Base-by-base conservation (phyloP, 1,140 invertebrate genomes). In the Archivesica marissinica region DNA sequence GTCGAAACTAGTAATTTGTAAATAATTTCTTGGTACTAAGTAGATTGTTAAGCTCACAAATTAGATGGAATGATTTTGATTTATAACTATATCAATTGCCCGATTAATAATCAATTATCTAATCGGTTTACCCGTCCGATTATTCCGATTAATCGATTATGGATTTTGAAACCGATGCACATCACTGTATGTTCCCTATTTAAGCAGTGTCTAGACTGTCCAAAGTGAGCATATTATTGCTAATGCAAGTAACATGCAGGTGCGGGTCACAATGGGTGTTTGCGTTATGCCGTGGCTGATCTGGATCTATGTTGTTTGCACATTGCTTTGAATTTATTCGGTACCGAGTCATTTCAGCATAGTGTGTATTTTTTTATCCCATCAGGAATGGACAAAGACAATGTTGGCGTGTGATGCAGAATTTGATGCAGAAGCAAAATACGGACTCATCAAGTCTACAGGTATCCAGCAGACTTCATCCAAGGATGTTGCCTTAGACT, bases 401-500 rank as follows among this genome's bases (percentile, higher is more conserved):
- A 44, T 81, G 9, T 11, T 81, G 35, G 44, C 39, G 6, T 70
- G 25, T 41, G 79, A 81, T 11, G 64, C 30, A 25, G 20, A 81
- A 35, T 81, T 81, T 59, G 35, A 23, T 35, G n/a, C 23, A 15
- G 64, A 81, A 30, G 50, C 28, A 28, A 81, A 59, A 44, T 81
- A 70, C 41, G 79, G 68, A 4, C 25, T 81, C 1, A 35, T 56
- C 28, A 81, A 70, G 28, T 30, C 79, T 52, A 28, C 61, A 9
- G 52, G 35, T 9, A 72, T 15, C 38, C 33, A 17, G 33, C 25
- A 72, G 30, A 54, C 47, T 1, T 20, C 66, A 28, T 35, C 15
- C 15, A 81, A 81, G 23, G 79, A 81, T 56, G 66, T 52, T 25
- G n/a, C 79, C n/a, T 47, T 81, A 13, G 79, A 72, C 66, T 81